phyloP scores from a whole-genome alignment of 2,888 invertebrate species.

The Protodeltote pygarga region DNA sequence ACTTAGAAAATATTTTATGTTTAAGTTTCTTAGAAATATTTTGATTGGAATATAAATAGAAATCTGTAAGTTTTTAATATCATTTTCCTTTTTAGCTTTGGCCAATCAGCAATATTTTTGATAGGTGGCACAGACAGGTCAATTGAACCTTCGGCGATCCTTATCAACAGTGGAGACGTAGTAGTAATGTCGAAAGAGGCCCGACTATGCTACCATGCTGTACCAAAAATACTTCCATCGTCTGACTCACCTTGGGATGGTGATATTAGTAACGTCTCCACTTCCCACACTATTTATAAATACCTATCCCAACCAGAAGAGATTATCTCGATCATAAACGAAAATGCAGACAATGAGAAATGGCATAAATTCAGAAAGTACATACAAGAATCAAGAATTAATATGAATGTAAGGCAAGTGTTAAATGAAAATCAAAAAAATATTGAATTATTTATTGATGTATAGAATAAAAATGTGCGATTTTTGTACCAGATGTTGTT shows the following conservation, averaged over 20 bases:
- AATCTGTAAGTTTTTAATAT: slow-evolving; percentile 2
- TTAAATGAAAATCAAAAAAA: slow-evolving; percentile 87
- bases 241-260: slow-evolving; percentile 79
- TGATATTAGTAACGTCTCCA: slow-evolving; percentile 20
- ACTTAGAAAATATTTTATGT: no score
- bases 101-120: slow-evolving; percentile 97
- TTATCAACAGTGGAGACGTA: slow-evolving; percentile 95
- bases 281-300: slow-evolving; percentile 51
- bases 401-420: slow-evolving; percentile 98
- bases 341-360: slow-evolving; percentile 59
- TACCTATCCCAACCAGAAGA: slow-evolving; percentile 57
- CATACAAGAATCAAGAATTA: slow-evolving; percentile 92
- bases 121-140: slow-evolving; percentile 93
- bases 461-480: slow-evolving; percentile 39
- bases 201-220: slow-evolving; percentile 96
- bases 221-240: slow-evolving; percentile 93
- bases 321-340: slow-evolving; percentile 53
- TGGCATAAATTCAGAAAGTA: slow-evolving; percentile 88
- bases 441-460: slow-evolving; percentile 46
- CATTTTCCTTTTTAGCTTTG: slow-evolving; percentile 90
- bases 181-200: slow-evolving; percentile 95
- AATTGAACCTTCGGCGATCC: slow-evolving; percentile 89
- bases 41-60: no score
- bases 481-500: slow-evolving; percentile 30
- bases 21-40: no score